Percentiles rank a stretch among this genome's conserved stretches.
These are phyloP conservation scores for Zoanthus solanderi DNA, from an alignment of 92 coral and sea anemone species.

Conservation along the genomic window DNA sequence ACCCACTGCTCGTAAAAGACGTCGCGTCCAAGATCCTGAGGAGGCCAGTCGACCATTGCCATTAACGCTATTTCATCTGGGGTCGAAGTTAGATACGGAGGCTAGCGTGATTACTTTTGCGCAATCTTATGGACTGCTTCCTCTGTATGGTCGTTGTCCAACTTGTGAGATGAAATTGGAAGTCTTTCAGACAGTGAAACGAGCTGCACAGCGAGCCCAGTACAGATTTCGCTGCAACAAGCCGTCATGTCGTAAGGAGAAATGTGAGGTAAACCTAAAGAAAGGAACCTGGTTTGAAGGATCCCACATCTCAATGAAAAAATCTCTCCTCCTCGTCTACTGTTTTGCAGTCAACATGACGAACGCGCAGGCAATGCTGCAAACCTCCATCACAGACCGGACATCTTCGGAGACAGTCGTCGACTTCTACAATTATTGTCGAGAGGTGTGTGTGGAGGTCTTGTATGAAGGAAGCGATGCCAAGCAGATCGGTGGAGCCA, in stretches of 20 bases:
- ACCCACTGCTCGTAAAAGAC: conserved; percentile 30
- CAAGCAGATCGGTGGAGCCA: conserved; percentile 22
- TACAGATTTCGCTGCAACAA: conserved; percentile 19
- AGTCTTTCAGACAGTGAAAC: background rate
- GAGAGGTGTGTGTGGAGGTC: conserved; percentile 40
- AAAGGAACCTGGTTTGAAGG: conserved; percentile 27
- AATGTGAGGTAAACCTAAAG: conserved; percentile 14
- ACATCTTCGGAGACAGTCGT: conserved; percentile 12
- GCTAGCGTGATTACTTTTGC: conserved; percentile 31
- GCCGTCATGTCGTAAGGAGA: conserved; percentile 7
- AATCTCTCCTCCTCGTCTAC: background rate
- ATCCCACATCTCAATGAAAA: conserved; percentile 2
- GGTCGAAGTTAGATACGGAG: conserved; percentile 30
- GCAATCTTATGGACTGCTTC: conserved; percentile 29
- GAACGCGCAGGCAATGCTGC: conserved; percentile 25
- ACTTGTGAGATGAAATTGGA: conserved; percentile 10
- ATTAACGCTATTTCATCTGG: conserved; percentile 28
- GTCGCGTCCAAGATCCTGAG: conserved; percentile 31
- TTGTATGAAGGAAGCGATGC: conserved; percentile 33
- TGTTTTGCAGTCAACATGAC: conserved; percentile 19
- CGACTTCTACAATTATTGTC: conserved; percentile 31
- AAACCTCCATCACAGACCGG: conserved; percentile 28
- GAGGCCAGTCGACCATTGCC: conserved; percentile 32
- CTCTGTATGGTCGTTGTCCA: conserved; percentile 21
- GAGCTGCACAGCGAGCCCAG: conserved; percentile 11